A percentile compares a stretch with the other conserved stretches of the same genome.
Conservation (phyloP, 2,113 vertebrate species). For the Tupaia tana region DNA sequence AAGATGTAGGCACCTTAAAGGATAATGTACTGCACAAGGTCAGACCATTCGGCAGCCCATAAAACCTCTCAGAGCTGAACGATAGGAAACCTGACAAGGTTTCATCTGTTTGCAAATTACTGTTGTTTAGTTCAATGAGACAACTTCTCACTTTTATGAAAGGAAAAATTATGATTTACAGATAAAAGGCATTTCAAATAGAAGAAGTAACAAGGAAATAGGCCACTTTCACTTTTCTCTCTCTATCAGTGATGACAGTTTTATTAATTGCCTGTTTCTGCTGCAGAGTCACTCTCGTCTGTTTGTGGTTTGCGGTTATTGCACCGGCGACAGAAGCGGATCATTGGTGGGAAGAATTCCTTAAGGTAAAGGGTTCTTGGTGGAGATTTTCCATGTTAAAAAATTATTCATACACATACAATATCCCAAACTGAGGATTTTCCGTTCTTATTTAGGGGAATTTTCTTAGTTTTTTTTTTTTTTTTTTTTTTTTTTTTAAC, state of each 20-base stretch:
- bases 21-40: neutral
- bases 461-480: neutral
- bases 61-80: neutral
- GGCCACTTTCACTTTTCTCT: neutral
- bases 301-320: slow-evolving; percentile 93
- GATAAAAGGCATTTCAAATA: neutral
- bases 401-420: neutral
- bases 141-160: neutral
- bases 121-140: neutral
- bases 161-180: neutral
- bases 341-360: slow-evolving; percentile 97
- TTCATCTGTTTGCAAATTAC: neutral
- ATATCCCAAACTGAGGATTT: neutral
- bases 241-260: too few relatives aligned
- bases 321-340: slow-evolving; percentile 94
- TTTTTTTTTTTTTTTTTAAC: slow-evolving; percentile 4
- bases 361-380: slow-evolving; percentile 90
- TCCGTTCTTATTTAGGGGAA: neutral
- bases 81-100: neutral
- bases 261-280: slow-evolving; percentile 50
- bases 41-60: neutral
- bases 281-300: slow-evolving; percentile 88
- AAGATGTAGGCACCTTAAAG: neutral
- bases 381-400: neutral
- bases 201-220: neutral